phyloP scores from a whole-genome alignment of 2,797 vertebrate genomes.

The Monodelphis domestica region DNA sequence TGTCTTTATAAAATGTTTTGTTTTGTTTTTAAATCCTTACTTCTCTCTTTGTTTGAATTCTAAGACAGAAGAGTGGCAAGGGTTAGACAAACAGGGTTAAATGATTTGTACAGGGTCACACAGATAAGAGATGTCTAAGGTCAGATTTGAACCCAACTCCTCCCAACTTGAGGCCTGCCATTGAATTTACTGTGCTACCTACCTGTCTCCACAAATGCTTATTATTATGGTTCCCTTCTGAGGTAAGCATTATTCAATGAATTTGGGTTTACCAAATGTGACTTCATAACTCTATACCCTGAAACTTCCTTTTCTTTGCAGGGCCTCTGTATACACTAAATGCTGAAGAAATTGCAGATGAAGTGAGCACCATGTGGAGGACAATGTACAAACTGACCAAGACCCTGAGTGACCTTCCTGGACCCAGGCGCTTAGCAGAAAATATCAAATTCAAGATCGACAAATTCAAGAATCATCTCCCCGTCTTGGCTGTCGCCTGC shows the following conservation, averaged over 20 bases:
- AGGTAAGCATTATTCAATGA: background rate
- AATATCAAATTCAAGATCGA: constrained; percentile 89
- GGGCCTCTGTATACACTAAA: constrained; percentile 88
- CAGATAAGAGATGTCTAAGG: too few species aligned
- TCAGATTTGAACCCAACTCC: too few species aligned
- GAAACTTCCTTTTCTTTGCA: constrained; percentile 67
- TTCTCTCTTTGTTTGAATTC: too few species aligned
- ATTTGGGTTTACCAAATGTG: background rate
- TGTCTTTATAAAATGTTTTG: background rate
- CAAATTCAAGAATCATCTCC: constrained; percentile 91
- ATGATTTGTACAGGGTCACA: too few species aligned
- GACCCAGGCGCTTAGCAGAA: constrained; percentile 88
- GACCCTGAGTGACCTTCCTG: constrained; percentile 85
- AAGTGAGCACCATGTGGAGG: constrained; percentile 91
- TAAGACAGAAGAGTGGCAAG: too few species aligned
- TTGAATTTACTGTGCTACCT: too few species aligned
- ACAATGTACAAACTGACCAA: constrained; percentile 90
- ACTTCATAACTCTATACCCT: background rate
- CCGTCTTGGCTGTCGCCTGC: constrained; percentile 90
- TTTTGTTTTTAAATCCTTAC: too few species aligned
- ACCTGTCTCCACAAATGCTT: background rate
- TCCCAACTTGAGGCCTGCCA: too few species aligned
- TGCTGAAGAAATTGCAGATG: constrained; percentile 90
- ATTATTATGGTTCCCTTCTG: background rate
- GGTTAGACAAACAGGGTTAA: too few species aligned